These are phyloP conservation scores for Phaethon lepturus DNA, from an alignment of 2,113 vertebrate genomes.

Conservation along the genomic window DNA sequence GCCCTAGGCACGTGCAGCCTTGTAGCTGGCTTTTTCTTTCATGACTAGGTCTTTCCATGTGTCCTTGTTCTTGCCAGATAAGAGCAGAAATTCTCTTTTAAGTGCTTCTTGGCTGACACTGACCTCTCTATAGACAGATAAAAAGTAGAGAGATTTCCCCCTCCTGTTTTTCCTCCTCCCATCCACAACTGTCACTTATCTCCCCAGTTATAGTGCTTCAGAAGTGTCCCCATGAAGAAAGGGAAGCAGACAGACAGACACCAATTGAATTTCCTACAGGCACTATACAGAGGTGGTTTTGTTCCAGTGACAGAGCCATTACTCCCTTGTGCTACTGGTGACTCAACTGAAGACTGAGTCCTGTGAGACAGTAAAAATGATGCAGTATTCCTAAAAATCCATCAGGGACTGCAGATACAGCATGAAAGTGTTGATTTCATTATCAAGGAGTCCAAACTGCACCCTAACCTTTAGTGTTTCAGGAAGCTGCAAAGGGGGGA, in stretches of 20 bases:
- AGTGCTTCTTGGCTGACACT: conserved; percentile 20
- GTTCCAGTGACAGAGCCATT: conserved; percentile 7
- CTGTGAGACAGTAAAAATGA: neutral
- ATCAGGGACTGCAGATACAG: neutral
- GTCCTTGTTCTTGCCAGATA: neutral
- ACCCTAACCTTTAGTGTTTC: neutral
- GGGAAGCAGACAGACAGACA: conserved; percentile 32
- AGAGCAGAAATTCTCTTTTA: neutral
- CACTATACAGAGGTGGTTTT: conserved; percentile 24
- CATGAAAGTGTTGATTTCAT: neutral
- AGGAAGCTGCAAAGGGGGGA: neutral
- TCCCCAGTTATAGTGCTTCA: conserved; percentile 38
- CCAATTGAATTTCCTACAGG: conserved; percentile 51
- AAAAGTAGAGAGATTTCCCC: neutral
- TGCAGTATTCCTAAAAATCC: conserved; percentile 19
- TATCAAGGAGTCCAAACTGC: neutral
- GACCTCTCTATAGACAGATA: conserved; percentile 21
- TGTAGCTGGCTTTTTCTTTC: neutral
- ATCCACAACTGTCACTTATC: conserved; percentile 32
- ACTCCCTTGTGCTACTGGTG: neutral
- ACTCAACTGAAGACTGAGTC: neutral
- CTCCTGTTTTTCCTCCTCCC: conserved; percentile 6
- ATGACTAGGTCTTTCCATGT: conserved; percentile 6
- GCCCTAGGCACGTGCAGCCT: neutral
- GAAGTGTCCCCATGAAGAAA: conserved; percentile 10